Base-by-base conservation (phyloP, 1,140 invertebrate species). In the Drosophila aff. region DNA sequence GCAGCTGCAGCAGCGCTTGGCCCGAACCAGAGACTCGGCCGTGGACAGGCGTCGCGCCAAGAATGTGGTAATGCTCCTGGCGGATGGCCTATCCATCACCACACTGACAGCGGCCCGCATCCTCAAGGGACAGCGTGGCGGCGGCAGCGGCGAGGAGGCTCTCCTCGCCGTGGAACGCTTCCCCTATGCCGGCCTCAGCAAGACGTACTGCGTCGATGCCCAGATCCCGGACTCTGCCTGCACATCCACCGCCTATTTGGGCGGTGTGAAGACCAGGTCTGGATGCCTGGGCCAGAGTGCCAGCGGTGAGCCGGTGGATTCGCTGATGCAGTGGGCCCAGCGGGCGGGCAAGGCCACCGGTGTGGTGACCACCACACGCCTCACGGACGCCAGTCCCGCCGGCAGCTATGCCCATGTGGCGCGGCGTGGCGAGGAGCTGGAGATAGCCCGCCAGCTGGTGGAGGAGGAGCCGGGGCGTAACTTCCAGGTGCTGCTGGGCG, bases 171-270 rank as follows among this genome's bases (percentile, higher is more conserved):
- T 97, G 82, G 97, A 97, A 69, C 94, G 95, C 57, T 97, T 97
- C 77, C 96, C 96, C 2, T 93, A 95, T 59, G 93, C 94, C 13
- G 96, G 95, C 28, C 90, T 97, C 4, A 94, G 95, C 0, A 97
- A 86, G 38, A 92, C 91, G 11, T 92, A 98, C 92, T 97, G 96
- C 90, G 94, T 96, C 6, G 95, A 98, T 91, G 94, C 94, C 23
- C 97, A 97, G 94, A 95, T 96, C 0, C 94, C 97, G 0, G 97
- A 98, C 85, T 97, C 96, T 0, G 97, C 97, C 0, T 96, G 94
- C 18, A 95, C 96, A 2, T 81, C 91, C 0, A 97, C 96, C 2
- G 96, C 96, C 0, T 96, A 96, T 66, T 90, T 97, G 23, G 93
- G 94, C 21, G 97, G 97, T 0, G 94, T 97, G 0, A 97, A 97